Evolutionary conservation across 1,140 invertebrate species (phyloP).

Genomic region (Mercenaria mercenaria): DNA sequence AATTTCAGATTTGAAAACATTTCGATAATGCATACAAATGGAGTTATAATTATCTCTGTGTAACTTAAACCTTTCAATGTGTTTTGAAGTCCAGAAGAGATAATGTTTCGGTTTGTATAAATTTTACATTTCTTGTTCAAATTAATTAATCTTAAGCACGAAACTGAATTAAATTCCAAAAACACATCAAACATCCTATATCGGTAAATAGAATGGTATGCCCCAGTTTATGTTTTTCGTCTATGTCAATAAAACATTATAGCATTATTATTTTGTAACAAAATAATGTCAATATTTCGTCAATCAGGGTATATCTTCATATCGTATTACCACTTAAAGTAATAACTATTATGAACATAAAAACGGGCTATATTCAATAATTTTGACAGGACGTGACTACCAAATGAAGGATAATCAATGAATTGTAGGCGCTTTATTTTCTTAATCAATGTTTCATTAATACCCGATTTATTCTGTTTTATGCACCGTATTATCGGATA

Average conservation of each 20-base stretch:
- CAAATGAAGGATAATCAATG: slow-evolving; percentile 7
- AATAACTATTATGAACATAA: not conserved
- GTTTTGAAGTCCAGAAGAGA: too few relatives aligned
- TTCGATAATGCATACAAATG: not conserved
- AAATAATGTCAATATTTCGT: slow-evolving; percentile 25
- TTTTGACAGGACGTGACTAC: not conserved
- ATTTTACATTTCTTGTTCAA: too few relatives aligned
- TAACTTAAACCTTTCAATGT: not conserved
- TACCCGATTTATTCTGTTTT: not conserved
- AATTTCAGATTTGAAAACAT: not conserved
- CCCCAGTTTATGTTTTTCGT: not conserved
- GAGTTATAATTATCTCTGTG: not conserved
- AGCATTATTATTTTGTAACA: not conserved
- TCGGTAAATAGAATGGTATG: not conserved
- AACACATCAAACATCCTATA: too few relatives aligned
- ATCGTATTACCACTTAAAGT: not conserved
- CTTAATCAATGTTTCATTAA: slow-evolving; percentile 22
- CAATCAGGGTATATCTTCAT: not conserved
- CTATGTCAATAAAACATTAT: too few relatives aligned
- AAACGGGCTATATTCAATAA: not conserved
- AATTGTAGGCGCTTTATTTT: not conserved
- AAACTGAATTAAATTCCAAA: too few relatives aligned
- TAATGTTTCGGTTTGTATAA: too few relatives aligned
- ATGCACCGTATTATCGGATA: too few relatives aligned
- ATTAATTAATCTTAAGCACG: too few relatives aligned